phyloP scores from a whole-genome alignment of 1,140 invertebrate genomes.

The Dolichoris vasculosae region DNA sequence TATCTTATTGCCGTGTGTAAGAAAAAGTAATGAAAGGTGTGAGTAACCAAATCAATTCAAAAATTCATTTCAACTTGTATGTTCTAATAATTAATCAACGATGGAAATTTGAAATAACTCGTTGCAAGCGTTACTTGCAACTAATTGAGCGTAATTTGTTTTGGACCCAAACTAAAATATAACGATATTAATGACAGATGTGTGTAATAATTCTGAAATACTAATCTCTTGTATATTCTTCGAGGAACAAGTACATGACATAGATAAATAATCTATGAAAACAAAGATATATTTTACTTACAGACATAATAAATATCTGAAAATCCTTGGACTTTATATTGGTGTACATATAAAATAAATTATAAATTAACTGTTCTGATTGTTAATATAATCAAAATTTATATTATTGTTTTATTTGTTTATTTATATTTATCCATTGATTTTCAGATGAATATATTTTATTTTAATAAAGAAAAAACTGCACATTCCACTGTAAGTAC shows the following conservation, averaged over 20 bases:
- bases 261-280: conserved; percentile 50
- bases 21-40: background rate
- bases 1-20: conserved; percentile 10
- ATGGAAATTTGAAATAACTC: background rate
- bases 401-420: conserved; percentile 26
- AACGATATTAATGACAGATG: conserved; percentile 19
- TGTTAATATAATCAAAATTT: conserved; percentile 46
- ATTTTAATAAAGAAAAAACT: conserved; percentile 50
- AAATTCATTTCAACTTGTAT: conserved; percentile 10
- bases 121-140: conserved; percentile 10
- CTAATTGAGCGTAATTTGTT: conserved; percentile 13
- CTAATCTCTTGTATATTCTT: conserved; percentile 50
- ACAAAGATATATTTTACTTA: conserved; percentile 57
- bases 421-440: conserved; percentile 22
- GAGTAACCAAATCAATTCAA: background rate
- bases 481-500: conserved; percentile 61
- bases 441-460: conserved; percentile 48
- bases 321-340: conserved; percentile 50
- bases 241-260: conserved; percentile 19
- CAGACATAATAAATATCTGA: conserved; percentile 51
- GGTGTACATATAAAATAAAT: conserved; percentile 42
- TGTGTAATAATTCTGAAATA: conserved; percentile 41
- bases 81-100: background rate
- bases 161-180: conserved; percentile 24
- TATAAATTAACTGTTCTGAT: conserved; percentile 47